phyloP scores from a whole-genome alignment of 2,113 vertebrate genomes.

The Hoplias malabaricus region DNA sequence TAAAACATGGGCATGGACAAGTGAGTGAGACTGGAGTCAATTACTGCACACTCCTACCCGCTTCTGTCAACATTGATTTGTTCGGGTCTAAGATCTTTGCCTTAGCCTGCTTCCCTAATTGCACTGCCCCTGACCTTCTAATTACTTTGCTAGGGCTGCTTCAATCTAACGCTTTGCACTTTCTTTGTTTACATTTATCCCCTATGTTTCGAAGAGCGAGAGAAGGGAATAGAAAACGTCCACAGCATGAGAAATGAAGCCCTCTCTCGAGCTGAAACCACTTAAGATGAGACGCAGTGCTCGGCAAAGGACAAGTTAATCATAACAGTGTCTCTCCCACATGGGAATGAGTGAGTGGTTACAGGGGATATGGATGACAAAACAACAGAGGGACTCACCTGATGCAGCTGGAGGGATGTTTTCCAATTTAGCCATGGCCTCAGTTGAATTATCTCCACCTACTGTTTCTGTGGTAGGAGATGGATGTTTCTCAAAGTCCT shows the following conservation, averaged over 20 bases:
- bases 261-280: neutral
- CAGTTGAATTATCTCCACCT: conserved; percentile 4
- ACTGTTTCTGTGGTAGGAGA: neutral
- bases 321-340: neutral
- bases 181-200: conserved; percentile 46
- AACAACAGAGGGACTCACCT: conserved; percentile 27
- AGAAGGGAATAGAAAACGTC: neutral
- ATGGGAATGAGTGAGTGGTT: neutral
- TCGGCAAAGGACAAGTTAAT: neutral
- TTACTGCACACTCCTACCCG: conserved; percentile 67
- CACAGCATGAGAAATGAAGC: conserved; percentile 7
- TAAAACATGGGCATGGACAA: conserved; percentile 46
- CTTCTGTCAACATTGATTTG: conserved; percentile 71
- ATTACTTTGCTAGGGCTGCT: conserved; percentile 67
- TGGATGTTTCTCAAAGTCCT: neutral
- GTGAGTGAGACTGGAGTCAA: conserved; percentile 57
- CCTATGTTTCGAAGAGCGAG: neutral
- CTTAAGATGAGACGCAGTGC: neutral
- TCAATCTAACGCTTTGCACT: conserved; percentile 36
- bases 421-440: neutral
- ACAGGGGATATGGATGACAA: neutral
- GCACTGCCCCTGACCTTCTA: conserved; percentile 56
- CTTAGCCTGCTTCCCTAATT: conserved; percentile 63
- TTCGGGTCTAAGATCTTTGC: conserved; percentile 56
- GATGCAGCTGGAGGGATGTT: neutral